Base-by-base conservation (phyloP, 2,888 invertebrate species). In the Sycophila texana region DNA sequence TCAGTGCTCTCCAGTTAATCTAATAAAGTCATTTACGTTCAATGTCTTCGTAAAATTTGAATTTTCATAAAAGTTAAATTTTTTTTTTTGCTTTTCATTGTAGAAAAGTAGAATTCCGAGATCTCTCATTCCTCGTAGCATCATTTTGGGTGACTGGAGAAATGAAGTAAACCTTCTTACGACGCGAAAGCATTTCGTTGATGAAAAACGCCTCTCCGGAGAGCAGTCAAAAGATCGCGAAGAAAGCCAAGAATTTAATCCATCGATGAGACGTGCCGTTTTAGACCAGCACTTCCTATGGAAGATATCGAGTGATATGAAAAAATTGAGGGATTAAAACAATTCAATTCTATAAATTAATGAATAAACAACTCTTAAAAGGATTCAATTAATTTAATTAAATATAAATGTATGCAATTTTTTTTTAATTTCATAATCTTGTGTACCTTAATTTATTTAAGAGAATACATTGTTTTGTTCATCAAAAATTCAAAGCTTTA, bases 161-260 rank as follows among this genome's bases (percentile, higher is more conserved):
- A 67, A 68, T 12, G 67, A 78, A 71, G 51, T 57, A 72, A 72
- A 61, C 47, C 39, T 55, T 73, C 58, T 60, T 66, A 16, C 65
- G 14, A 12, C 14, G 18, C 18, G 61, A 72, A 77, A 61, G 73
- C 30, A 67, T 67, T 67, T 61, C 65, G 22, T 14, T 30, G 78
- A 68, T 68, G 73, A 79, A 51, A 70, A 79, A 79, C 70, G 74
- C 39, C 74, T 12, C 78, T 70, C 63, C 49, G n/a, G 74, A 79
- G 78, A 63, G 78, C 63, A 63, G 68, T 79, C 73, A 67, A 73
- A 73, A 68, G 55, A 73, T 49, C 73, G 51, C 53, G 74, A 70
- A 70, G 63, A 74, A 74, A 67, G 73, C 67, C 61, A 77, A 74
- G 78, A 79, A 79, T 79, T 79, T 79, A 79, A 79, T 74, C 74